Base-by-base conservation (phyloP, 2,888 invertebrate genomes). In the Dolomedes plantarius region DNA sequence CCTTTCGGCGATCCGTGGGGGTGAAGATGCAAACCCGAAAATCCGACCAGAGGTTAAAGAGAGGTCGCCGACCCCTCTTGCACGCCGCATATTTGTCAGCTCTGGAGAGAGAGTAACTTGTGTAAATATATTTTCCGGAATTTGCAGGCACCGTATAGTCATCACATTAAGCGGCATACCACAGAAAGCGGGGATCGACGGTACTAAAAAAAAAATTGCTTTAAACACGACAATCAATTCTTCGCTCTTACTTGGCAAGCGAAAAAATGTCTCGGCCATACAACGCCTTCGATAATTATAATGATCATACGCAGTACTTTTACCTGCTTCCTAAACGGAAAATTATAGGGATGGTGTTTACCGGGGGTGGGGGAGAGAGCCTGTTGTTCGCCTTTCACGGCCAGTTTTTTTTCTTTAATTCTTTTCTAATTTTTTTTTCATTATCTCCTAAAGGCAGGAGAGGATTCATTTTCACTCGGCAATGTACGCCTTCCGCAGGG, bases 271-370 rank as follows among this genome's bases (percentile, higher is more conserved):
- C 31, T 72, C 41, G 80, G 67, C 65, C n/a, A 65, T 80, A 72
- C 80, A 83, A 83, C 82, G 82, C 82, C 82, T 71, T 46, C 32
- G 36, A 65, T 83, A 83, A 83, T 83, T 83, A 83, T 75, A 62
- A 65, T 83, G 65, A 83, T 83, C 82, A 76, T 76, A 76, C 64
- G 27, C 76, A 71, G 76, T 76, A 71, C 76, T 83, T 83, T 83
- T 76, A 62, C 76, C 71, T 75, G 32, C 76, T 71, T 56, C 82
- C 71, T 83, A 83, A 83, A 83, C 82, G 82, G 82, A 83, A 83
- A 83, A 83, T 83, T 83, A 83, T 76, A 83, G 82, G 64, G 82
- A 36, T 29, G 65, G 32, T 83, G 82, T 83, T 83, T 83, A 76
- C 76, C 39, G 65, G 71, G 64, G 41, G 80, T 50, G 36, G 36